phyloP scores from a whole-genome alignment of 1,140 invertebrate genomes.

The Leucophenga varia region DNA sequence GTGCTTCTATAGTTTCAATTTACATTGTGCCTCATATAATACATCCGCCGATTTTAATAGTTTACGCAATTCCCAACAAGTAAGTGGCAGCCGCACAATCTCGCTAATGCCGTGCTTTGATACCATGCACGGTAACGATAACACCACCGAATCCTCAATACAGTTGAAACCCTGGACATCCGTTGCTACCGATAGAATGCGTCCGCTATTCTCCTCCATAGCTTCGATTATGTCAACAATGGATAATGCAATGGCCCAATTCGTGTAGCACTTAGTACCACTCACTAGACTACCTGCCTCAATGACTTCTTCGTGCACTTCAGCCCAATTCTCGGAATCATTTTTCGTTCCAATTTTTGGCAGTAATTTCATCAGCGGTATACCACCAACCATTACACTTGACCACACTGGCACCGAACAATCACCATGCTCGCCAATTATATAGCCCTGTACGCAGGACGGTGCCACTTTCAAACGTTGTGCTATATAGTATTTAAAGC shows the following conservation, averaged over 20 bases:
- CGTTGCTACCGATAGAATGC: conserved; percentile 76
- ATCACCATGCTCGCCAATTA: conserved; percentile 82
- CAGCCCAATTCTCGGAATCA: conserved; percentile 73
- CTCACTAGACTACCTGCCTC: conserved; percentile 83
- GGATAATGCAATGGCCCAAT: conserved; percentile 82
- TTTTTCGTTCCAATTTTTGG: conserved; percentile 66
- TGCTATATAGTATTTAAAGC: conserved; percentile 81
- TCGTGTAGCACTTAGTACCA: conserved; percentile 81
- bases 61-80: no score
- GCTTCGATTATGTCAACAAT: conserved; percentile 68
- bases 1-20: no score
- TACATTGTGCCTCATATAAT: no score
- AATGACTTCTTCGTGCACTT: conserved; percentile 73
- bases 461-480: conserved; percentile 75
- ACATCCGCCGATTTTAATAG: no score
- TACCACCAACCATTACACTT: conserved; percentile 84
- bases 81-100: no score
- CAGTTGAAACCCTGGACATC: conserved; percentile 63
- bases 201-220: conserved; percentile 71
- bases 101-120: no score
- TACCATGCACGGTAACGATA: not conserved
- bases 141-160: not conserved
- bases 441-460: conserved; percentile 78
- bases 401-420: conserved; percentile 86
- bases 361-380: conserved; percentile 72